Evolutionary conservation across 2,888 invertebrate genomes (phyloP), one percentile per base, ranked within the genome.

Genomic region (Craniophora ligustri): DNA sequence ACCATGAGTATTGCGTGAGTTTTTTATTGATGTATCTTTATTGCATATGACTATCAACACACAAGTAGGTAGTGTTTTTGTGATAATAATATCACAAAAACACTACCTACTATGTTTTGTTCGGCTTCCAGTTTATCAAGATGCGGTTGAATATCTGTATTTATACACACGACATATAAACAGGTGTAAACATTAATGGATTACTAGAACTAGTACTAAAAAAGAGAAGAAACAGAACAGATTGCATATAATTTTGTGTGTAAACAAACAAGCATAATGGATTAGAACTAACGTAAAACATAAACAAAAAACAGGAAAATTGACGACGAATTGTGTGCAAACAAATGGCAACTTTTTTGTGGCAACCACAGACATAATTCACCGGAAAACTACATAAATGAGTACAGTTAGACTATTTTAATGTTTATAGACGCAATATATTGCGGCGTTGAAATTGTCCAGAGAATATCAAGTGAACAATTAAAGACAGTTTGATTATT

Each of bases 401-500:
- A 78, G 76, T 79, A 82, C 70, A 74, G 78, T 70, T 64, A 54
- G 48, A 74, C 80, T 88, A 85, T 85, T 88, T 86, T 84, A 78
- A 81, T 82, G 82, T 75, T 77, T 67, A 59, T 54, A 60, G 62
- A 72, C 76, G 76, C 69, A 78, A 69, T 74, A 69, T 44, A 59
- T 55, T 65, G 67, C 69, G 38, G 63, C 51, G 49, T 73, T 85
- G 85, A 87, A 75, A 75, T 70, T 86, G 78, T 79, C 84, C 87
- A 87, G 85, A 84, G 63, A 54, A 66, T 79, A 78, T 76, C 77
- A 76, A 81, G 79, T 70, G 82, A 85, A 86, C 87, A 88, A 90
- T 90, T 86, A 89, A 87, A 84, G 63, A 55, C 69, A 58, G 67
- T 76, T 79, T 82, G 85, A 83, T 89, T 89, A 84, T 89, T 82